A percentile compares a stretch with the other conserved stretches of the same genome.
These are phyloP conservation scores for Lytechinus pictus DNA, from an alignment of 35 echinoderm and acorn worm species.

Conservation along the genomic window DNA sequence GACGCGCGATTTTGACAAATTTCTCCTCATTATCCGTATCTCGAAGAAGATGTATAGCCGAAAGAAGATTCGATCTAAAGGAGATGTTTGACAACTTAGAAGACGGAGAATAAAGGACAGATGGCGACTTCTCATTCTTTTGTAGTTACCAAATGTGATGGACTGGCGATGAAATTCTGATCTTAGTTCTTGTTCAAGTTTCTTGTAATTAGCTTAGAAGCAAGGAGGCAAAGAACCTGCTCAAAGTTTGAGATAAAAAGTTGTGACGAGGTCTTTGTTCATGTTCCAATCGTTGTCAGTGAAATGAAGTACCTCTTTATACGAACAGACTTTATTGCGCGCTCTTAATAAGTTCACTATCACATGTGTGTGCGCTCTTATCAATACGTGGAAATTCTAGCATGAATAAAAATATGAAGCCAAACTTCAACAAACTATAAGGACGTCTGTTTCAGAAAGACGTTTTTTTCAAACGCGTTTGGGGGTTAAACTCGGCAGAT, in stretches of 20 bases:
- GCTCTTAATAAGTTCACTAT: slow-evolving; percentile 47
- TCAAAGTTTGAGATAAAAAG: slow-evolving; percentile 8
- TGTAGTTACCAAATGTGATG: slow-evolving; percentile 44
- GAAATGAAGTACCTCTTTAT: background rate
- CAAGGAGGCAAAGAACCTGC: slow-evolving; percentile 7
- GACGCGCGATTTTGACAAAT: slow-evolving; percentile 40
- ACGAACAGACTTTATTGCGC: slow-evolving; percentile 31
- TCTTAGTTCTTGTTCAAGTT: background rate
- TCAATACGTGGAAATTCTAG: slow-evolving; percentile 34
- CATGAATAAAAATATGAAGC: background rate
- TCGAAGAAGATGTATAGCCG: slow-evolving; percentile 31
- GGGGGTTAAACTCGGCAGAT: slow-evolving; percentile 37
- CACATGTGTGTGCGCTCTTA: background rate
- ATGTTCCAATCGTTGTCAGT: background rate
- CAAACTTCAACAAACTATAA: slow-evolving; percentile 35
- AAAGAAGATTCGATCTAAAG: background rate
- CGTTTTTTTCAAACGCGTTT: slow-evolving; percentile 12
- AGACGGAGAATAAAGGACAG: background rate
- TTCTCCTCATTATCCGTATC: slow-evolving; percentile 32
- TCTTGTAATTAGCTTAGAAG: slow-evolving; percentile 26
- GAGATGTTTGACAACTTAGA: slow-evolving; percentile 10
- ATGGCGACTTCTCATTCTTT: slow-evolving; percentile 34
- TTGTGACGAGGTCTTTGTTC: slow-evolving; percentile 42
- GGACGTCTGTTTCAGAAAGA: background rate
- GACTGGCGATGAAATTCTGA: background rate